These are phyloP conservation scores for Chaetura pelagica DNA, from an alignment of 2,113 vertebrate species.

Conservation along the genomic window DNA sequence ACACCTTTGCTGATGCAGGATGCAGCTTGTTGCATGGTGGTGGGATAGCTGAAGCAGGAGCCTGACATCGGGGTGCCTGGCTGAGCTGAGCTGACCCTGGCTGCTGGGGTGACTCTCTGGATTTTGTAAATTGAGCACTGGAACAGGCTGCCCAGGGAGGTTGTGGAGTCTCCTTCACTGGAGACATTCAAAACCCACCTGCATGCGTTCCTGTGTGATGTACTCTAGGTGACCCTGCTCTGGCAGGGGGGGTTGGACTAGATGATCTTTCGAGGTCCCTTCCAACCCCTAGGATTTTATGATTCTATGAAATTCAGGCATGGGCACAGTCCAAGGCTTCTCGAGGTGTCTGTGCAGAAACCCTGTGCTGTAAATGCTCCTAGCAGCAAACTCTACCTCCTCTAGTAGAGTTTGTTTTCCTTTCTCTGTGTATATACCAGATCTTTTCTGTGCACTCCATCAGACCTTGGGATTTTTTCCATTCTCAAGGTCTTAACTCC, in stretches of 20 bases:
- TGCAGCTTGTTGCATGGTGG: rapidly evolving
- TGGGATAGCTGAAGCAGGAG: not conserved
- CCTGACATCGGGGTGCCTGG: not conserved
- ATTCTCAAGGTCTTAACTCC: not conserved
- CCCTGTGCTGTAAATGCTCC: not conserved
- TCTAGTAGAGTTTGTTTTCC: not conserved
- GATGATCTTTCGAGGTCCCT: no score
- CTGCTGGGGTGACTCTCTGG: not conserved
- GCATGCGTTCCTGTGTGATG: no score
- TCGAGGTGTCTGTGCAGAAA: not conserved
- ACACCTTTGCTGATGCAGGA: no score
- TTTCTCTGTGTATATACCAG: not conserved
- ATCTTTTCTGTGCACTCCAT: not conserved
- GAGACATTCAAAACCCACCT: no score
- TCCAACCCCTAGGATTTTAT: no score
- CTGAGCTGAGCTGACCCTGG: not conserved
- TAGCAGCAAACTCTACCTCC: not conserved
- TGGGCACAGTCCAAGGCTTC: not conserved
- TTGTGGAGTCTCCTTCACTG: no score
- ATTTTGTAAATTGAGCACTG: not conserved
- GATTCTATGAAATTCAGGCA: no score
- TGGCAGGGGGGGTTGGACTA: no score
- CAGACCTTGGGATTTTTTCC: not conserved
- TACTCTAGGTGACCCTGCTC: no score
- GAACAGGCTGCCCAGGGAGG: no score